Evolutionary conservation across 2,113 vertebrate genomes (phyloP).

Genomic region (Orycteropus afer): DNA sequence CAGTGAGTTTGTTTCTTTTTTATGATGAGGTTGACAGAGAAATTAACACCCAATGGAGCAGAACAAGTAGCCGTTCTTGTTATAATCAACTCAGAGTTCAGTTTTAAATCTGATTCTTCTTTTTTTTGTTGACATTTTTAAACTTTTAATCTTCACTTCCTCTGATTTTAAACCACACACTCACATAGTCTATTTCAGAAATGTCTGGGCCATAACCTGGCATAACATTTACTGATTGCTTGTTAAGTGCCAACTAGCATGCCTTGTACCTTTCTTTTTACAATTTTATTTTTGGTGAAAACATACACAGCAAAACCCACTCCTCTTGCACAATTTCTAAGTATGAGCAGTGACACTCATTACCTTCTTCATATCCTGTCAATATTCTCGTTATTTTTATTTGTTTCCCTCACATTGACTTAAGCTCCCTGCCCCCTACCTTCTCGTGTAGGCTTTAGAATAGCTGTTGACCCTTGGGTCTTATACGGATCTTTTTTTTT

Average conservation of each 20-base stretch:
- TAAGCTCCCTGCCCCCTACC: neutral
- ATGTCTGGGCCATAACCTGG: neutral
- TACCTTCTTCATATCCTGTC: neutral
- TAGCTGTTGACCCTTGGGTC: neutral
- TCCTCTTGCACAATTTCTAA: neutral
- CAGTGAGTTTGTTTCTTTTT: too few species aligned
- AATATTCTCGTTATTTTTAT: neutral
- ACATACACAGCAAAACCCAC: neutral
- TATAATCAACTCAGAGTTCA: neutral
- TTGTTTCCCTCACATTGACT: neutral
- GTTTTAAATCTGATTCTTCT: neutral
- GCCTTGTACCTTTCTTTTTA: neutral
- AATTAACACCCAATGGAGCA: fast-evolving
- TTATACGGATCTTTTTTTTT: too few species aligned
- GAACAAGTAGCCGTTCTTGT: neutral
- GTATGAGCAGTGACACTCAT: neutral
- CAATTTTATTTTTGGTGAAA: neutral
- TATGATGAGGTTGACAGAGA: neutral
- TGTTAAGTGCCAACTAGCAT: neutral
- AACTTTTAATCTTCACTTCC: neutral
- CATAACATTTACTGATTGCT: neutral
- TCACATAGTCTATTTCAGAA: neutral
- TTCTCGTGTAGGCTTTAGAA: neutral
- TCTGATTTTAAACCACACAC: conserved; percentile 14
- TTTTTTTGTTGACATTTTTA: neutral